These are phyloP conservation scores for Dufourea novaeangliae DNA, from an alignment of 1,140 invertebrate genomes.

Conservation along the genomic window DNA sequence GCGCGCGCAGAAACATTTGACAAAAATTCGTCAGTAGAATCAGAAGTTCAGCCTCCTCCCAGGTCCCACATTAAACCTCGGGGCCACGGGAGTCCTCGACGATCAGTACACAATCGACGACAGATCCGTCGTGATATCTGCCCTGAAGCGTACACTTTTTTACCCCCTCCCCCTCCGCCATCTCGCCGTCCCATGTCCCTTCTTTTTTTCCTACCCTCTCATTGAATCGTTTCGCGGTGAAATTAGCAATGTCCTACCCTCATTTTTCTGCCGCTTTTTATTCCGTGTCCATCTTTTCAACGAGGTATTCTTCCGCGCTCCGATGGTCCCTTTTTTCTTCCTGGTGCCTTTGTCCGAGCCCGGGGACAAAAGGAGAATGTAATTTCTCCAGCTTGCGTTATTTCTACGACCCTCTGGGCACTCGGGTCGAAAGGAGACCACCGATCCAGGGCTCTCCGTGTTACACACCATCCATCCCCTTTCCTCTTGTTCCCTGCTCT, in stretches of 20 bases:
- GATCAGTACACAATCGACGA: background rate
- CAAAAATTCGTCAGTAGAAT: background rate
- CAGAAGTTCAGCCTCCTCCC: background rate
- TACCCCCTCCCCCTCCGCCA: background rate
- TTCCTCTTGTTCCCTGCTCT: background rate
- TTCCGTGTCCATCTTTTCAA: slow-evolving; percentile 59
- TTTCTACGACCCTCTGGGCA: slow-evolving; percentile 63
- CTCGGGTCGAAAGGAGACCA: slow-evolving; percentile 51
- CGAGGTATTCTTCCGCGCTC: slow-evolving; percentile 58
- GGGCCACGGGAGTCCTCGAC: background rate
- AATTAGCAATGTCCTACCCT: slow-evolving; percentile 58
- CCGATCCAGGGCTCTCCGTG: background rate
- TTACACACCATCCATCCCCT: too few species aligned
- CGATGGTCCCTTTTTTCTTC: slow-evolving; percentile 56
- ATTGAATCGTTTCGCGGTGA: slow-evolving; percentile 48
- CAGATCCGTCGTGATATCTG: background rate
- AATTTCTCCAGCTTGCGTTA: slow-evolving; percentile 67
- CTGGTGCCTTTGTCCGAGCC: slow-evolving; percentile 58
- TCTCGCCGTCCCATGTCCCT: background rate
- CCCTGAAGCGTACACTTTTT: background rate
- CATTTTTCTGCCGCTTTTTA: slow-evolving; percentile 48
- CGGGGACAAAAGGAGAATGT: slow-evolving; percentile 67
- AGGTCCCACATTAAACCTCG: too few species aligned
- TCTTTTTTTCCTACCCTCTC: background rate
- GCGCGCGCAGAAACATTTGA: background rate